phyloP scores from a whole-genome alignment of 2,113 vertebrate species.

The Regulus satrapa region DNA sequence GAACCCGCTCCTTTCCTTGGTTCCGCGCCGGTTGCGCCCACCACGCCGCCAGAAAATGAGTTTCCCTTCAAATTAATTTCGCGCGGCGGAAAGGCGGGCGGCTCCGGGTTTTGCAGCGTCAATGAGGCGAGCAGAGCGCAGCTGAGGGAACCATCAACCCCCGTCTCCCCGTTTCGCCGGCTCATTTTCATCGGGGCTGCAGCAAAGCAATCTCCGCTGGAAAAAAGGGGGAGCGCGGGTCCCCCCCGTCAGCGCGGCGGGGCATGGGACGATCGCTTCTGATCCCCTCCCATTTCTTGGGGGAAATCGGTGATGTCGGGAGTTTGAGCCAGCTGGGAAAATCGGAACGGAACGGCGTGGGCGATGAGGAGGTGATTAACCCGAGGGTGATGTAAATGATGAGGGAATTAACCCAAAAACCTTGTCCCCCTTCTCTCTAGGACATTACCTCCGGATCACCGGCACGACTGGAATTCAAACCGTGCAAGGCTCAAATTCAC shows the following conservation, averaged over 20 bases:
- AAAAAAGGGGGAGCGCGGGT: background rate
- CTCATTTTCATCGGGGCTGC: background rate
- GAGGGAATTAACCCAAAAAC: background rate
- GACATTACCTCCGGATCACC: background rate
- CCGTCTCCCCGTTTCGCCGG: background rate
- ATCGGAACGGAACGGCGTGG: too few species aligned
- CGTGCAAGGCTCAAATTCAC: background rate
- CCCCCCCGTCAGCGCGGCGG: background rate
- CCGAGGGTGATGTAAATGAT: background rate
- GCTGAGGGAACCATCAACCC: background rate
- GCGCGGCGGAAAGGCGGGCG: background rate
- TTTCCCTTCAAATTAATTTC: slow-evolving; percentile 4
- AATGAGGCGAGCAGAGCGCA: slow-evolving; percentile 13
- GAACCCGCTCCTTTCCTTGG: background rate
- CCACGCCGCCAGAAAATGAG: background rate
- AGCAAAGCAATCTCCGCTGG: background rate
- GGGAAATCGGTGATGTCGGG: too few species aligned
- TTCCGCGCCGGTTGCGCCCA: background rate
- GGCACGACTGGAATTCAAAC: background rate
- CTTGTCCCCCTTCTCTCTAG: fast-evolving
- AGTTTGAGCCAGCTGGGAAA: too few species aligned
- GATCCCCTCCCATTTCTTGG: too few species aligned
- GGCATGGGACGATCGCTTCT: background rate
- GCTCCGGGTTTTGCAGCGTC: background rate
- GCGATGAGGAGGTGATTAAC: background rate